A percentile compares a stretch with the other conserved stretches of the same genome.
These are phyloP conservation scores for Astyanax mexicanus DNA, from an alignment of 2,797 vertebrate genomes.

Conservation along the genomic window DNA sequence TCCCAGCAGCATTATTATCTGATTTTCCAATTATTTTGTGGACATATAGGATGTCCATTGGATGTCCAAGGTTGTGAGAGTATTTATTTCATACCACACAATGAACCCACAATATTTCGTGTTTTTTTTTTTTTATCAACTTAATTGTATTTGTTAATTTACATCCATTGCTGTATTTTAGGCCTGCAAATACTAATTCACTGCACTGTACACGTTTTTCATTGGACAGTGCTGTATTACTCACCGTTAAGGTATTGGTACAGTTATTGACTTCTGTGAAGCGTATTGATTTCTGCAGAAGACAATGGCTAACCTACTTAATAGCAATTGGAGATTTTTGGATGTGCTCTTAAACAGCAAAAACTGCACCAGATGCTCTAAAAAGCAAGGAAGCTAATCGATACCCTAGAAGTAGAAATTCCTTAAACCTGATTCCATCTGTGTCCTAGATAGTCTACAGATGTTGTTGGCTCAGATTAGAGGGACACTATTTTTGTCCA, in stretches of 20 bases:
- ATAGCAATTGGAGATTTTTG: not conserved
- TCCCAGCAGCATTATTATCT: no score
- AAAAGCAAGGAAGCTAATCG: not conserved
- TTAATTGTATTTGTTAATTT: no score
- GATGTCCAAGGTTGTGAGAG: no score
- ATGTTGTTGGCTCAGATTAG: constrained; percentile 9
- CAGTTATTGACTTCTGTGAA: not conserved
- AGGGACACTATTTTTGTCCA: not conserved
- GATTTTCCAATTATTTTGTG: no score
- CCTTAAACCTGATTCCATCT: not conserved
- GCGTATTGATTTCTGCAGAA: not conserved
- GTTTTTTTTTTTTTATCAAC: no score
- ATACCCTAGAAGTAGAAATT: not conserved
- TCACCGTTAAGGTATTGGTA: not conserved
- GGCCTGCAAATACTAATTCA: no score
- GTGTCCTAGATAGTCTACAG: not conserved
- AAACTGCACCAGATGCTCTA: not conserved
- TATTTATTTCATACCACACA: no score
- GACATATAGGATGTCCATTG: no score
- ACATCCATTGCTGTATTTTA: no score
- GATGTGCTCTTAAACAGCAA: not conserved
- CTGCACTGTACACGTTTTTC: no score
- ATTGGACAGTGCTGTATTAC: not conserved
- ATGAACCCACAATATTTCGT: no score
- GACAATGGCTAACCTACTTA: not conserved